Base-by-base conservation (phyloP, 2,797 vertebrate genomes). In the Furcifer pardalis region DNA sequence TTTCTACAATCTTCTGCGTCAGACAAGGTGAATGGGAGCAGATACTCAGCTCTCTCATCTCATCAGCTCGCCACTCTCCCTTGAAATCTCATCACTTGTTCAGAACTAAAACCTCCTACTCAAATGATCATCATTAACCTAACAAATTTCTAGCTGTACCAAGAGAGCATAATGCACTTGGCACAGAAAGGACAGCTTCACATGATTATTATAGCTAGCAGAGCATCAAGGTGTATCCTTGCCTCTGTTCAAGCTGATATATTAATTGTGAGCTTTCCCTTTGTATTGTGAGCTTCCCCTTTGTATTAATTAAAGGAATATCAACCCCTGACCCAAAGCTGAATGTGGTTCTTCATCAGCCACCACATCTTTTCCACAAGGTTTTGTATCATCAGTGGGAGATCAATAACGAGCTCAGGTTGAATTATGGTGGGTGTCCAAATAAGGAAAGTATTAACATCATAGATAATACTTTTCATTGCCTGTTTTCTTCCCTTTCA, bases 241-340 rank as follows among this genome's bases (percentile, higher is more conserved):
- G 44, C 30, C 27, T 76, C 21, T 46, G n/a, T 76, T 49, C n/a
- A 78, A 85, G 40, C 44, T 66, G 27, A 68, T 63, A 62, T 73
- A 63, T 90, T 76, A 88, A 90, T 85, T 1, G 4, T 80, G 30
- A 30, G 25, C 40, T 73, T 87, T 25, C 81, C 27, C 42, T 25
- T 63, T 17, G 35, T 32, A 90, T 85, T 1, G 4, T 80, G 30
- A 30, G 25, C 40, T 73, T 87, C 23, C 81, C 27, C 42, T 25
- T 63, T 17, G 35, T 32, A 79, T 73, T 87, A 89, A 87, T 90
- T 85, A 88, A 19, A 81, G 5, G 78, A 84, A 88, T 84, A 76
- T 69, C 37, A 84, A 82, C n/a, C 21, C 8, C 12, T 79, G 40
- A 66, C 77, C 78, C 40, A 21, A 1, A 0, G 15, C 8, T 65